phyloP scores from a whole-genome alignment of 2,113 vertebrate genomes.

The Circaetus cinerascens region DNA sequence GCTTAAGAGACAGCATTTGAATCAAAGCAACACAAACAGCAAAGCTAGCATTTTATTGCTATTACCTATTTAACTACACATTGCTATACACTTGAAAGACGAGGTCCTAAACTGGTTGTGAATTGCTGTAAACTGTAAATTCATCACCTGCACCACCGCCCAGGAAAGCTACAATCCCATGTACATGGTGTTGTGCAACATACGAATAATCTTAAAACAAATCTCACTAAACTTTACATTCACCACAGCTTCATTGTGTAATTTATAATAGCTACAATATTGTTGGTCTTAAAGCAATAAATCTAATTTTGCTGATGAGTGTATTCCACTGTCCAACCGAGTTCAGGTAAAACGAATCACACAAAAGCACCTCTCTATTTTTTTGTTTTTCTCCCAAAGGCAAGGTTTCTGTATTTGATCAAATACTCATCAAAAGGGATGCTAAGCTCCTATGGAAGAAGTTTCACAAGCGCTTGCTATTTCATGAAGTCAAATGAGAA shows the following conservation, averaged over 20 bases:
- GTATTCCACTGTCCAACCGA: fast-evolving
- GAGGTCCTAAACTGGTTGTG: not conserved
- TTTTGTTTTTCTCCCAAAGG: not conserved
- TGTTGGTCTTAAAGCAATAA: not conserved
- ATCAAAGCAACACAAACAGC: not conserved
- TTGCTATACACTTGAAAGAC: not conserved
- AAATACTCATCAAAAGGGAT: not conserved
- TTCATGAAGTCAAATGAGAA: not conserved
- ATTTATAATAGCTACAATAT: not conserved
- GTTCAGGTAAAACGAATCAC: not conserved
- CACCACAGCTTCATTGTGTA: not conserved
- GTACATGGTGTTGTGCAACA: not conserved
- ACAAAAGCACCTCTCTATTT: not conserved
- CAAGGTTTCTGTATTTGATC: not conserved
- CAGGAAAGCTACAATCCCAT: not conserved
- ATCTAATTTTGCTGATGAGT: not conserved
- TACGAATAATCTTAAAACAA: not conserved
- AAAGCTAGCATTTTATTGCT: not conserved
- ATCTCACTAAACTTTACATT: not conserved
- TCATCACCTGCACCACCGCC: not conserved
- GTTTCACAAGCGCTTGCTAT: not conserved
- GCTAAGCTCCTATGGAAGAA: not conserved
- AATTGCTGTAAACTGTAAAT: not conserved
- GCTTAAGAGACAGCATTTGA: not conserved
- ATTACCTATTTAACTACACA: not conserved